Base-by-base conservation (phyloP, 2,888 invertebrate genomes). In the Diplazon laetatorius region DNA sequence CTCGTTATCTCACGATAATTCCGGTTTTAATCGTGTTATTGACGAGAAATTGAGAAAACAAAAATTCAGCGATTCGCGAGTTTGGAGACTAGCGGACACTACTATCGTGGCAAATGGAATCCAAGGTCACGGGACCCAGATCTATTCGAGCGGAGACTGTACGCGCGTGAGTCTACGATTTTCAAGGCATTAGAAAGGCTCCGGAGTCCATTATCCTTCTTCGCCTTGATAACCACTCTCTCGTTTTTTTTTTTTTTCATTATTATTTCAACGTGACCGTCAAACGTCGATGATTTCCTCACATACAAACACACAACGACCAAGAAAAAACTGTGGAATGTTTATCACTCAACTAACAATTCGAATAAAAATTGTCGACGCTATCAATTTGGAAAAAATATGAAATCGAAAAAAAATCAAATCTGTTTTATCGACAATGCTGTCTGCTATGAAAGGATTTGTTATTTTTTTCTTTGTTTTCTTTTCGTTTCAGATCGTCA, bases 121-220 rank as follows among this genome's bases (percentile, higher is more conserved):
- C 65, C 46, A 20, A 55, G 76, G 66, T 72, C 76, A 44, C 30
- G 55, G 10, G 59, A 9, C 25, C 52, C 44, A 65, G 37, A 65
- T 52, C 42, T 46, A 22, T 14, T 14, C n/a, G 35, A 59, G 48
- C 60, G 22, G 14, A 48, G 48, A 48, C 5, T 48, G n/a, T 5
- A 9, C 48, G 18, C 37, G 46, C 59, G 18, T n/a, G n/a, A 9
- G 10, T 16, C 9, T 22, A 30, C 10, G 2, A 6, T 5, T 25
- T 52, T 25, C 52, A 69, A 68, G 44, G 18, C 12, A 44, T 70
- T 76, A 76, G 81, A 81, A 80, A 81, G 81, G 80, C 76, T 70
- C 62, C 35, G n/a, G n/a, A 68, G 62, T 73, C 70, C 74, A 73
- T 59, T 74, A 65, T 44, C 59, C 74, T 70, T 62, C 65, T 66